Evolutionary conservation across 2,888 invertebrate species (phyloP).

Genomic region (Ephialtes manifestator): DNA sequence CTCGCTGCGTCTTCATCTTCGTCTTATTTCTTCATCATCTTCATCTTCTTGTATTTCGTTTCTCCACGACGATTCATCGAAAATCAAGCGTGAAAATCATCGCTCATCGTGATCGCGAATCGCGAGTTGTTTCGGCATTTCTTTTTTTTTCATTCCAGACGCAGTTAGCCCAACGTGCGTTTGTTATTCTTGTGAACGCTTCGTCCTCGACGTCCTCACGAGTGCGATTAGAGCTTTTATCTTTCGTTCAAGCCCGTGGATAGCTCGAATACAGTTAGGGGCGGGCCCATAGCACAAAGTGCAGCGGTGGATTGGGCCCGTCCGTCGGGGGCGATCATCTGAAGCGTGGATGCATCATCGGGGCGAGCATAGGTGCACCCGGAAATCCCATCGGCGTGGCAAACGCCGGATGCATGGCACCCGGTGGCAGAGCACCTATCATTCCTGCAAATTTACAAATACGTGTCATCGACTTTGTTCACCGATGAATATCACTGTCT

Average conservation of each 20-base stretch:
- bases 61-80: slow-evolving; percentile 70
- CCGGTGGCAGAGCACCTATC: slow-evolving; percentile 85
- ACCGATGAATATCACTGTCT: background rate
- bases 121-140: slow-evolving; percentile 23
- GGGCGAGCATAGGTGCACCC: slow-evolving; percentile 87
- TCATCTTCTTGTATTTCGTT: slow-evolving; percentile 10
- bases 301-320: slow-evolving; percentile 87
- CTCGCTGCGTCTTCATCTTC: slow-evolving; percentile 37
- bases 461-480: slow-evolving; percentile 52
- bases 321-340: slow-evolving; percentile 91
- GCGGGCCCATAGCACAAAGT: slow-evolving; percentile 88
- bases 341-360: slow-evolving; percentile 94
- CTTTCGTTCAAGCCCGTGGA: slow-evolving; percentile 21
- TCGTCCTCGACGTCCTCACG: background rate
- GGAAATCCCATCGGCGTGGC: slow-evolving; percentile 87
- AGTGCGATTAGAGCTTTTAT: slow-evolving; percentile 6
- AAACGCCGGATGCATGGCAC: slow-evolving; percentile 87
- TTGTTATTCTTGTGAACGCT: slow-evolving; percentile 3
- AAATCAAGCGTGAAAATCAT: slow-evolving; percentile 9
- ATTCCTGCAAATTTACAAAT: slow-evolving; percentile 83
- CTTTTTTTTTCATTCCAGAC: background rate
- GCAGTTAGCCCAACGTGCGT: slow-evolving; percentile 13
- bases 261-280: slow-evolving; percentile 80
- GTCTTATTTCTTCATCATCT: slow-evolving; percentile 17
- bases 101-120: background rate